Base-by-base conservation (phyloP, 2,888 invertebrate genomes). In the Alloplasta piceator region DNA sequence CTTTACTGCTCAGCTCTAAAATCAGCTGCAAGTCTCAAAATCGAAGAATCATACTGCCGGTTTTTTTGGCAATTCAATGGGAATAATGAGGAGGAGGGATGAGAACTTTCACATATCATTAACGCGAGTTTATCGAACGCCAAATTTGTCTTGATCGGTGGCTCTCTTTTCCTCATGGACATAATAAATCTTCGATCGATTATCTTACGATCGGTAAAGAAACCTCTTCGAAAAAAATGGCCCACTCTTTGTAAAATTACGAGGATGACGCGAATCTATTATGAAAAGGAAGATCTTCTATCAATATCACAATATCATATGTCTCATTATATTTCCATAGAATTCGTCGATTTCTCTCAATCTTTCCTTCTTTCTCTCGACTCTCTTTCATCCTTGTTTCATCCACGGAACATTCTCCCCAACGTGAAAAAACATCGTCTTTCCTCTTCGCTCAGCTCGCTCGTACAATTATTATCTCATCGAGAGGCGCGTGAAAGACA, bases 51-150 rank as follows among this genome's bases (percentile, higher is more conserved):
- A 26, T 26, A 26, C 26, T 2, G 26, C 26, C 26, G 1, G 26
- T 26, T 26, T 26, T 26, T 26, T 26, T 26, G 1, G 26, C 26
- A 26, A 26, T 26, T 26, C 26, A 26, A 26, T 26, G 26, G 26
- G 26, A 26, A 26, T 26, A 26, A 26, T 26, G 26, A 26, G 26
- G 26, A 26, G 26, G 26, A 26, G 26, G 1, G 26, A 26, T 26
- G 26, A 26, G 26, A 26, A 72, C 41, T 61, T 43, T 52, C 41
- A 60, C 61, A 5, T 71, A 1, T 6, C 26, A 52, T 52, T 48
- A 6, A 50, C 3, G 43, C 26, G 52, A 61, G 12, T 68, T 41
- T 56, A 41, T 50, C n/a, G 38, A 38, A 12, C 12, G 41, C 60
- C 41, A 50, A 71, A 10, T 50, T 60, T 36, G 52, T 26, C 10